Conservation (phyloP, 2,888 invertebrate species). For the Entomobrya proxima region DNA sequence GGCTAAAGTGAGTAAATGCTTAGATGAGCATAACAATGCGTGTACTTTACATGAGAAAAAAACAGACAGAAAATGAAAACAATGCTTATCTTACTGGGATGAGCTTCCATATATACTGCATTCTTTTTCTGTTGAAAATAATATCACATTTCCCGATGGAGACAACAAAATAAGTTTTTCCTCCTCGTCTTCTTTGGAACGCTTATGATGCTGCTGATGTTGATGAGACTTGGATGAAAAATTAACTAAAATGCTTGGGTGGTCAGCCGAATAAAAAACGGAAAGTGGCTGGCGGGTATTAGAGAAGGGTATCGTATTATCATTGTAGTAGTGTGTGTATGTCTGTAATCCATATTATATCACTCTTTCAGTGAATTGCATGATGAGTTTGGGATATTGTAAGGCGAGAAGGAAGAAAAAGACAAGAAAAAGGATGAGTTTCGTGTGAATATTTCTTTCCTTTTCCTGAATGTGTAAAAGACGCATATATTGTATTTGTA, state of each 20-base stretch:
- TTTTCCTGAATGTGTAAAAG: too few species aligned
- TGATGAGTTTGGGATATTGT: too few species aligned
- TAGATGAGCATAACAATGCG: constrained; percentile 41
- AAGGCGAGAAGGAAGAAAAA: too few species aligned
- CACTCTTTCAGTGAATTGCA: too few species aligned
- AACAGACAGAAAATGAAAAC: constrained; percentile 33
- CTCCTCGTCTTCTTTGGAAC: neutral
- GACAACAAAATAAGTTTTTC: constrained; percentile 35
- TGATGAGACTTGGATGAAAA: constrained; percentile 38
- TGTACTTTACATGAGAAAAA: constrained; percentile 32
- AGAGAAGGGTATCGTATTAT: constrained; percentile 34
- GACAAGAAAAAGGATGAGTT: too few species aligned
- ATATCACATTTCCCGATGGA: constrained; percentile 57
- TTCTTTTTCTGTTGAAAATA: constrained; percentile 22
- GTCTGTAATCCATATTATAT: too few species aligned
- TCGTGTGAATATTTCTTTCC: too few species aligned
- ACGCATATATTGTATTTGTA: too few species aligned
- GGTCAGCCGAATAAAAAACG: constrained; percentile 35
- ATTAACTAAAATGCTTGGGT: constrained; percentile 54
- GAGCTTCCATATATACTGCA: too few species aligned
- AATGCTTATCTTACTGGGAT: constrained; percentile 21
- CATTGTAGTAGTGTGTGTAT: too few species aligned
- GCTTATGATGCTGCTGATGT: neutral
- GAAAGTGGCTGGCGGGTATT: constrained; percentile 33
- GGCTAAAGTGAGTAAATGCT: constrained; percentile 1